A percentile compares a stretch with the other conserved stretches of the same genome.
These are phyloP conservation scores for Triplophysa yarkandensis DNA, from an alignment of 2,797 vertebrate genomes.

Conservation along the genomic window DNA sequence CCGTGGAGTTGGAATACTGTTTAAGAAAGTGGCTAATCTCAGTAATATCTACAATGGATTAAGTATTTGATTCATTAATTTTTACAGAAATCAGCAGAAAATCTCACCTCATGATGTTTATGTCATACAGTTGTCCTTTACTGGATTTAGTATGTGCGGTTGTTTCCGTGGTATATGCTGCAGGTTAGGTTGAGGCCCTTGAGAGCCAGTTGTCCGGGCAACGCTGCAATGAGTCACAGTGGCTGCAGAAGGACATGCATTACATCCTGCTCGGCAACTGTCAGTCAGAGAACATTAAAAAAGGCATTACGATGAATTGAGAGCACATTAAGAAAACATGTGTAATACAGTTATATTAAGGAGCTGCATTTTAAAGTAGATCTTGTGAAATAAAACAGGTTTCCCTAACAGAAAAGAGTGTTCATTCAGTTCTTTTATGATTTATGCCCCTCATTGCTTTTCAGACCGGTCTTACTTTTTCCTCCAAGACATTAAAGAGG, in stretches of 20 bases:
- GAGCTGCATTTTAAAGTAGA: background rate
- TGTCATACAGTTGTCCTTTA: background rate
- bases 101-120: conserved; percentile 16
- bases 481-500: too few species aligned
- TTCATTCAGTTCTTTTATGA: too few species aligned
- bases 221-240: conserved; percentile 9
- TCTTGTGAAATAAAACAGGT: background rate
- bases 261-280: background rate
- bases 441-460: too few species aligned
- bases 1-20: background rate
- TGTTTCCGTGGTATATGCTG: conserved; percentile 27
- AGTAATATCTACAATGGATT: background rate
- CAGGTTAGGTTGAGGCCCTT: conserved; percentile 20
- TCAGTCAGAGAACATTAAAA: background rate
- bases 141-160: background rate
- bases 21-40: background rate
- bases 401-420: background rate
- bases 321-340: background rate
- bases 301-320: background rate
- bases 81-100: background rate
- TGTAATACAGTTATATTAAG: background rate
- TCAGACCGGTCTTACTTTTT: too few species aligned
- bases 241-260: background rate
- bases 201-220: conserved; percentile 8
- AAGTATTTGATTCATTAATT: conserved; percentile 1